Evolutionary conservation across 2,888 invertebrate species (phyloP), one percentile per base, ranked within the genome.

Genomic region (Metopia argyrocephala): DNA sequence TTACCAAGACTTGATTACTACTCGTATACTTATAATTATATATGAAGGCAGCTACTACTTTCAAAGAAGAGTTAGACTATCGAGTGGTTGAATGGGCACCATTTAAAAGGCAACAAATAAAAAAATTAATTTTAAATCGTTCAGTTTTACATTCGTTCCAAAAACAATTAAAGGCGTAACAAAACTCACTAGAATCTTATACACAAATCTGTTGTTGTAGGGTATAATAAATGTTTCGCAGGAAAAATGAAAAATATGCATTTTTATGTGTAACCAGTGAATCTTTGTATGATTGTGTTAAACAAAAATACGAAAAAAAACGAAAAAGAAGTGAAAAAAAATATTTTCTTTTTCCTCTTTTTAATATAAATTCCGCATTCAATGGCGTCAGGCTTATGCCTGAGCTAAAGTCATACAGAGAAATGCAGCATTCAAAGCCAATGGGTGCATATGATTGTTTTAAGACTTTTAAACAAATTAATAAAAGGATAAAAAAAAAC

Each of bases 371-470:
- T 68, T 27, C 38, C 12, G 25, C 25, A 27, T 52, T 61, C 73
- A 62, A 46, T 80, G 80, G 80, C 80, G 80, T 73, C 80, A 69
- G 28, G 27, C 46, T 68, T 76, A 73, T 65, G 65, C 46, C 76
- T 64, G 70, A 57, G 57, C 6, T 21, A 50, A 9, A 28, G n/a
- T 38, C 4, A 38, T 15, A 38, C 9, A n/a, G 20, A 46, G 54
- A 20, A 73, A 52, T 25, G 7, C 28, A 71, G 27, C 25, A 15
- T 38, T 12, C 20, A 5, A 21, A 46, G 38, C 7, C 15, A 38
- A 12, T 48, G 20, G 5, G 20, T 76, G 70, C 52, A 28, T 65
- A 18, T 28, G 25, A 45, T 25, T 62, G 21, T 4, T 50, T 69
- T 48, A 25, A 18, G 7, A 9, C 48, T 48, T 50, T 46, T 61